Conservation (phyloP, 2,113 vertebrate genomes). For the Rostratula benghalensis region DNA sequence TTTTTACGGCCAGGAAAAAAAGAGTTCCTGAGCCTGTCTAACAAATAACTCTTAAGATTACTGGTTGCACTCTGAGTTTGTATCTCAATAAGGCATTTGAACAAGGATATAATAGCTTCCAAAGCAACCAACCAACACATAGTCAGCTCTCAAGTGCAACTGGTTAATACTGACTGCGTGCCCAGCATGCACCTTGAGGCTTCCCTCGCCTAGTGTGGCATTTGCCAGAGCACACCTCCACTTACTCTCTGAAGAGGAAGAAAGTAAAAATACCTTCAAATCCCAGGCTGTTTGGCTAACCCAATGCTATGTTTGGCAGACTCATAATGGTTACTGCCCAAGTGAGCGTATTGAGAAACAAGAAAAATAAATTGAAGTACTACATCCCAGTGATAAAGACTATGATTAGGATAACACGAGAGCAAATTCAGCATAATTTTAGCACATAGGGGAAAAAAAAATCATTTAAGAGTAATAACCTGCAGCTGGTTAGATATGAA, state of each 20-base stretch:
- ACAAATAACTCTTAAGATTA: not conserved
- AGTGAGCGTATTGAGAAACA: not conserved
- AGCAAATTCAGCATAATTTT: not conserved
- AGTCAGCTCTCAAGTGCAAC: not conserved
- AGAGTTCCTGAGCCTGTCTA: not conserved
- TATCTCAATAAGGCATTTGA: not conserved
- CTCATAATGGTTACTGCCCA: not conserved
- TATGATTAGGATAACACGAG: not conserved
- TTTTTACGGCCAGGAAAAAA: not conserved
- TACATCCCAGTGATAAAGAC: not conserved
- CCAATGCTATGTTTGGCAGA: rapidly evolving
- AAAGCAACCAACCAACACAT: not conserved
- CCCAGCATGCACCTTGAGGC: rapidly evolving
- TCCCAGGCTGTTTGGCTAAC: not conserved
- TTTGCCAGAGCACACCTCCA: not conserved
- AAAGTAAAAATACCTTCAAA: not conserved
- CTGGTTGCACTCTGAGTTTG: not conserved
- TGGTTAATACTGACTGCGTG: not conserved
- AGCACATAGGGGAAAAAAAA: not conserved
- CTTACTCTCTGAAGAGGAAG: not conserved
- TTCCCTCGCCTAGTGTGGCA: rapidly evolving
- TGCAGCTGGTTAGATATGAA: not conserved
- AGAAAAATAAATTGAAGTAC: not conserved
- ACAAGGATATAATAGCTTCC: not conserved
- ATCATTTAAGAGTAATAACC: not conserved